phyloP scores from a whole-genome alignment of 2,888 invertebrate genomes.

The Mesochorus sp. region DNA sequence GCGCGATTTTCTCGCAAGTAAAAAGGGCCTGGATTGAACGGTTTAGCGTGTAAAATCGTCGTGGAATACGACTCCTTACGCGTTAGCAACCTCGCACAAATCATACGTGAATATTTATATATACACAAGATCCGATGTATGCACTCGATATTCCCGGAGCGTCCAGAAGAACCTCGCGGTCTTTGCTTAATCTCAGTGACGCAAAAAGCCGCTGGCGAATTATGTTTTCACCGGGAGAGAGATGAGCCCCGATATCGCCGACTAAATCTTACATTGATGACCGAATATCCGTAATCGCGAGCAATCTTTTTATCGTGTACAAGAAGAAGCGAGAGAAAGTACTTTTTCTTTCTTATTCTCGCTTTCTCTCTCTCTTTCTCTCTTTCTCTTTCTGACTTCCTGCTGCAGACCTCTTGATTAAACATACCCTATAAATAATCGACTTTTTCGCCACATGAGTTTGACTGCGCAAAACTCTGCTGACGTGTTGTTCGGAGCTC shows the following conservation, averaged over 20 bases:
- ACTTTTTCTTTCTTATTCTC: too few species aligned
- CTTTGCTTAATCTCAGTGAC: constrained; percentile 34
- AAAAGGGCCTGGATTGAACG: neutral
- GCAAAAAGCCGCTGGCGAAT: constrained; percentile 25
- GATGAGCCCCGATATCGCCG: constrained; percentile 29
- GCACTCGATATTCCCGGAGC: neutral
- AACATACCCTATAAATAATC: constrained; percentile 52
- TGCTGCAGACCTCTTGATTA: constrained; percentile 35
- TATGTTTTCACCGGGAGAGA: constrained; percentile 39
- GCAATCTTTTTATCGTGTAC: constrained; percentile 24
- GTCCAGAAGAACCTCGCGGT: constrained; percentile 10
- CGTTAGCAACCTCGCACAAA: too few species aligned
- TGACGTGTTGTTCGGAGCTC: too few species aligned
- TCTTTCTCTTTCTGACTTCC: too few species aligned
- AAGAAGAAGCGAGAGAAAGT: neutral
- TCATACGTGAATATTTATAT: too few species aligned
- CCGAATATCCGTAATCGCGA: constrained; percentile 34
- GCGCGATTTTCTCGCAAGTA: neutral
- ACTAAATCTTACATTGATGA: constrained; percentile 45
- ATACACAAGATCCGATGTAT: neutral
- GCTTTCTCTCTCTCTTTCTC: too few species aligned
- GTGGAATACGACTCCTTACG: neutral
- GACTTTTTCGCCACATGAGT: constrained; percentile 32
- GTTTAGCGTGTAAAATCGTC: neutral
- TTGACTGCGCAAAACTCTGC: constrained; percentile 20